Evolutionary conservation across 2,797 vertebrate genomes (phyloP).

Genomic region (Smutsia temminckii): DNA sequence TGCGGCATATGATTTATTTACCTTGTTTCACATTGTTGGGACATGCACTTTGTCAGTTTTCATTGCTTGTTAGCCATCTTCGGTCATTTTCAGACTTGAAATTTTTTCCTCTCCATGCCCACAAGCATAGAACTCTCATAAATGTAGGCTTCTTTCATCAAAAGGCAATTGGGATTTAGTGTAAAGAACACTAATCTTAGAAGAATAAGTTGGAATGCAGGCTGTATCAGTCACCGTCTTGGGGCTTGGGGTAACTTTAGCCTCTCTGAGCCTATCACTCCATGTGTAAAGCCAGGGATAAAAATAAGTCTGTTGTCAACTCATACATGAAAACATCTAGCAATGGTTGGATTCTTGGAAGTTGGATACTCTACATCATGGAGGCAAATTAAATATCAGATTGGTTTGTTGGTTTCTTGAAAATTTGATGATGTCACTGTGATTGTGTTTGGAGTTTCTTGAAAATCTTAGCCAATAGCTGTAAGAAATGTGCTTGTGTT

Average conservation of each 20-base stretch:
- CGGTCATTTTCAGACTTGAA: not conserved
- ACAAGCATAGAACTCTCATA: not conserved
- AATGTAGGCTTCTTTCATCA: not conserved
- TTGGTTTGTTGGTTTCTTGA: not conserved
- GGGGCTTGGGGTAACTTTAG: not conserved
- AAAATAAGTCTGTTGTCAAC: not conserved
- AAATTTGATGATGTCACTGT: not conserved
- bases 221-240: not conserved
- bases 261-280: not conserved
- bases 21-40: not conserved
- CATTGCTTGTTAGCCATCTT: not conserved
- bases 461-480: not conserved
- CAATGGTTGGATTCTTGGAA: not conserved
- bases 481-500: not conserved
- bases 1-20: not conserved
- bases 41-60: not conserved
- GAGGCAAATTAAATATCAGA: not conserved
- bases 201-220: not conserved
- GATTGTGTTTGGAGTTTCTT: not conserved
- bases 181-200: not conserved
- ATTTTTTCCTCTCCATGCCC: not conserved
- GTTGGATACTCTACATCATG: not conserved
- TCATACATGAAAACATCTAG: not conserved
- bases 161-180: not conserved
- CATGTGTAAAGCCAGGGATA: not conserved